Evolutionary conservation across 2,113 vertebrate species (phyloP).

Genomic region (Rhinolophus ferrumequinum): DNA sequence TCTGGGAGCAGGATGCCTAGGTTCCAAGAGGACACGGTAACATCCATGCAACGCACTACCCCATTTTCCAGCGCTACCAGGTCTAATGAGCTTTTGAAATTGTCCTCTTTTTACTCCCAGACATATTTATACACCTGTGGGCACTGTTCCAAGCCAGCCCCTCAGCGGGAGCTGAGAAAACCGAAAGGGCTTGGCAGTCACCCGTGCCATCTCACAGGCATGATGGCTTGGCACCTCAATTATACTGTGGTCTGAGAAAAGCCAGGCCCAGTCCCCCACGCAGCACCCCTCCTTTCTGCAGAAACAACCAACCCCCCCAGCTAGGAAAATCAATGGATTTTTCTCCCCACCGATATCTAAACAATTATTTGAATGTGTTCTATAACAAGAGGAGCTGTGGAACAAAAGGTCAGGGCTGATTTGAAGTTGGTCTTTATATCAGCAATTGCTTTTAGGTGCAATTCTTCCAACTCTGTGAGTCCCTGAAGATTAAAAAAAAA

Average conservation of each 20-base stretch:
- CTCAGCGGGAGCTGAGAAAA: not conserved
- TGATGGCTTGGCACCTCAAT: not conserved
- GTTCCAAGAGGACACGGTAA: not conserved
- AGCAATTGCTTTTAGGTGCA: constrained; percentile 74
- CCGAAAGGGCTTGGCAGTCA: not conserved
- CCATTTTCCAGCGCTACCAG: not conserved
- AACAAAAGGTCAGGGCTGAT: constrained; percentile 84
- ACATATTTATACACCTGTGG: not conserved
- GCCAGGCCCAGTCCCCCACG: not conserved
- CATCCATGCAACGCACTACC: not conserved
- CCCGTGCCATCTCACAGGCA: not conserved
- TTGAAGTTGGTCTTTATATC: constrained; percentile 79
- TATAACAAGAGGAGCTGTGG: constrained; percentile 63
- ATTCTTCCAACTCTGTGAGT: constrained; percentile 65
- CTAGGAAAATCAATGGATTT: constrained; percentile 79
- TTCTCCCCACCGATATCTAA: constrained; percentile 72
- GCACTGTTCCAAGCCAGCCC: not conserved
- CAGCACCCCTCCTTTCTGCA: constrained; percentile 45
- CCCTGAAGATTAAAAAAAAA: constrained; percentile 69
- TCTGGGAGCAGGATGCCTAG: not conserved
- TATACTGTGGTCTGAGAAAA: constrained; percentile 34
- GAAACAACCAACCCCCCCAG: constrained; percentile 70
- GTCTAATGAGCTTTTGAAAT: not conserved
- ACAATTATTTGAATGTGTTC: constrained; percentile 79
- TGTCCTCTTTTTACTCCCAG: not conserved